These are phyloP conservation scores for Hyles vespertilio DNA, from an alignment of 1,140 invertebrate species.

Conservation along the genomic window DNA sequence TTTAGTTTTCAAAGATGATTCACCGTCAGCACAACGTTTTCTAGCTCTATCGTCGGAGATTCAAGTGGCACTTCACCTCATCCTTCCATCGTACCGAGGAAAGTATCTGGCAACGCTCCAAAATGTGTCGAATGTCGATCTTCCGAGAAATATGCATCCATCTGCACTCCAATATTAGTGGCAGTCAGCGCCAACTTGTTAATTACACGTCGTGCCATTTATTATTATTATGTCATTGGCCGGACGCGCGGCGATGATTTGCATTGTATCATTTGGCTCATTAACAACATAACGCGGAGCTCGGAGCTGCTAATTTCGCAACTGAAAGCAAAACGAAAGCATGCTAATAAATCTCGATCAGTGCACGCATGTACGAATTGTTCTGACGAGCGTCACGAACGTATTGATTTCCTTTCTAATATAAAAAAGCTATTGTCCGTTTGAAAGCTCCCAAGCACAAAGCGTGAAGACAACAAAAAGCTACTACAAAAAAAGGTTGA, in stretches of 20 bases:
- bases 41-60: constrained; percentile 19
- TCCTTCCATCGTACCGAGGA: constrained; percentile 30
- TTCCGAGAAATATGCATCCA: constrained; percentile 57
- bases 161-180: constrained; percentile 27
- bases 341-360: constrained; percentile 6
- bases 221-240: constrained; percentile 20
- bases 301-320: constrained; percentile 7
- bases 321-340: constrained; percentile 13
- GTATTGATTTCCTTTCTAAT: constrained; percentile 58
- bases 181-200: constrained; percentile 31
- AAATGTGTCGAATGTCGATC: constrained; percentile 42
- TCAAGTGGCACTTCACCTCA: constrained; percentile 37
- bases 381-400: constrained; percentile 32
- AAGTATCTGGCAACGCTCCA: constrained; percentile 59
- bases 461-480: constrained; percentile 64
- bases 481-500: constrained; percentile 56
- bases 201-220: constrained; percentile 31
- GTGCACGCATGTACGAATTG: constrained; percentile 6
- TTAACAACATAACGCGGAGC: constrained; percentile 4
- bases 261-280: constrained; percentile 11
- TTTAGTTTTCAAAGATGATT: constrained; percentile 17
- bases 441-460: constrained; percentile 58
- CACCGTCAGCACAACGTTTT: constrained; percentile 24
- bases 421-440: constrained; percentile 53
- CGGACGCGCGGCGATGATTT: constrained; percentile 15